Conservation (phyloP, 2,113 vertebrate species). For the Hippocampus abdominalis region DNA sequence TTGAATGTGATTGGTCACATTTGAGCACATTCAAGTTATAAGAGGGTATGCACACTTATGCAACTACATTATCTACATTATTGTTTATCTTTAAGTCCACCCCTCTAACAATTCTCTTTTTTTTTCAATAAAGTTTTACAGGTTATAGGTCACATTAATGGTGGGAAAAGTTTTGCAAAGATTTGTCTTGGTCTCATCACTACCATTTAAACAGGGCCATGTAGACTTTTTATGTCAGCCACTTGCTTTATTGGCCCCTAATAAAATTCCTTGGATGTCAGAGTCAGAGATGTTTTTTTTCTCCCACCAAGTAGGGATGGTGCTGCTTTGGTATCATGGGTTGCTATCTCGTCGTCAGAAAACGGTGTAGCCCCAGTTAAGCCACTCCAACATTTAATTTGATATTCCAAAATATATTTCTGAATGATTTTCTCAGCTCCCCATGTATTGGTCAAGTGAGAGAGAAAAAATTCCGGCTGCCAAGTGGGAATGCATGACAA, state of each 20-base stretch:
- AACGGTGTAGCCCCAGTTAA: too few relatives aligned
- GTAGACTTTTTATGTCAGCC: not conserved
- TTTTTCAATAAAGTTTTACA: not conserved
- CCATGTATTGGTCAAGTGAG: too few relatives aligned
- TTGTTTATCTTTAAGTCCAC: not conserved
- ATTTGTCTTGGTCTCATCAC: not conserved
- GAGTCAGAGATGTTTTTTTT: slow-evolving; percentile 5
- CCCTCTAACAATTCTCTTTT: too few relatives aligned
- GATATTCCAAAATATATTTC: too few relatives aligned
- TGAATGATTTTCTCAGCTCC: too few relatives aligned
- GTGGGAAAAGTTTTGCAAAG: too few relatives aligned
- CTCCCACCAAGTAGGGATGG: not conserved
- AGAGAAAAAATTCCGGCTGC: too few relatives aligned
- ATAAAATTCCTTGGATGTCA: not conserved
- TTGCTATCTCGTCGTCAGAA: too few relatives aligned
- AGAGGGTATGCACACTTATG: not conserved
- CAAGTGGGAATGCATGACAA: not conserved
- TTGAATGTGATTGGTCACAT: too few relatives aligned
- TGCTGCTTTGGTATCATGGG: too few relatives aligned
- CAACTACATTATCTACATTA: not conserved
- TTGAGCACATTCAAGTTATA: not conserved
- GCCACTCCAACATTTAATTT: too few relatives aligned
- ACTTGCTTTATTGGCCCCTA: not conserved
- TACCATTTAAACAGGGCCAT: not conserved
- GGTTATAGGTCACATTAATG: not conserved